Base-by-base conservation (phyloP, 2,888 invertebrate species). In the Mesoligia furuncula region DNA sequence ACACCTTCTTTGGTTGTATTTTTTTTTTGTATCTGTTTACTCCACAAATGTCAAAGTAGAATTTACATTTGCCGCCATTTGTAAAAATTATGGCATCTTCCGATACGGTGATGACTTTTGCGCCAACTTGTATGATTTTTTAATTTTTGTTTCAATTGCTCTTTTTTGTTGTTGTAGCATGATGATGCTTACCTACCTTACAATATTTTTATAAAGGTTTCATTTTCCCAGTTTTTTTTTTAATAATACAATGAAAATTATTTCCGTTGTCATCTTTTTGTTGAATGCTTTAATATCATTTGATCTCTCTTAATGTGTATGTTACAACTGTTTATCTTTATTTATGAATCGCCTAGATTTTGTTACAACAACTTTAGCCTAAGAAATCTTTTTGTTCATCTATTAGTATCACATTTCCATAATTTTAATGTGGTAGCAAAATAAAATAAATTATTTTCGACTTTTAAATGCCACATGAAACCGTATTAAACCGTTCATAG, bases 401-500 rank as follows among this genome's bases (percentile, higher is more conserved):
- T 2, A 27, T 39, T 1, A 31, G 9, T 31, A 31, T 59, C 17
- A 11, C 9, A 20, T 27, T 17, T 17, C 3, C 8, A n/a, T 42
- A 6, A 9, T 39, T 54, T 8, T 6, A 59, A 67, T 11, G 4
- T 54, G 3, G 13, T 64, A 11, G 11, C 2, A 9, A 31, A 65
- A 7, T 67, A 7, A 36, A 51, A 3, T 61, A 61, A 48, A 62
- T 48, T 57, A 62, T 84, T 84, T 81, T 66, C 67, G 9, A 62
- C 31, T 82, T 80, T 75, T 69, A 72, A 76, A 81, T 70, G 74
- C 80, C 84, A 85, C 84, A 87, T 83, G 82, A 89, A 88, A 90
- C 89, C 87, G 89, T 91, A 91, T 90, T 91, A 92, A 91, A 90
- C 89, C 89, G 88, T 91, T 91, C 90, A 87, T 87, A 86, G 88